A percentile compares a stretch with the other conserved stretches of the same genome.
Conservation (phyloP, 1,140 invertebrate genomes). For the Scaptomyza hsui region DNA sequence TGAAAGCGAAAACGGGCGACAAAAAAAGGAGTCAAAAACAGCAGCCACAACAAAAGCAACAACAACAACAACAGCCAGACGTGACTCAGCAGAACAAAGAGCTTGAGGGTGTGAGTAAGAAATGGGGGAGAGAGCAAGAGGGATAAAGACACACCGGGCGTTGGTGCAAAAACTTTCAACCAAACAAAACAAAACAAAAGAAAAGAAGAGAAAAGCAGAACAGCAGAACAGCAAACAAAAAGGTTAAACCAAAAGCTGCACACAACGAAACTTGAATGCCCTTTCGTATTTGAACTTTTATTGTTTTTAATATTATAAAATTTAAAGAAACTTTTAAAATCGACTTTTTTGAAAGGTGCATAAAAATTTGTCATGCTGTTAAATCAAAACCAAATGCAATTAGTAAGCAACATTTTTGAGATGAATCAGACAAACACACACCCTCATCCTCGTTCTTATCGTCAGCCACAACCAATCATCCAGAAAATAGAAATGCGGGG, state of each 20-base stretch:
- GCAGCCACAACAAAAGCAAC: conserved; percentile 34
- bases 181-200: conserved; percentile 15
- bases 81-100: conserved; percentile 53
- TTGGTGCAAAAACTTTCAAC: conserved; percentile 22
- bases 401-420: conserved; percentile 4
- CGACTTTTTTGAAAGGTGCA: neutral
- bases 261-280: conserved; percentile 6
- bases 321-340: no score
- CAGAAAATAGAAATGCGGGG: conserved; percentile 8
- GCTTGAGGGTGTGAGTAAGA: conserved; percentile 6
- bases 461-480: conserved; percentile 1
- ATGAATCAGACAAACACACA: conserved; percentile 5
- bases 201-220: conserved; percentile 2
- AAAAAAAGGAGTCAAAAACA: conserved; percentile 62
- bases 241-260: neutral
- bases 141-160: conserved; percentile 18
- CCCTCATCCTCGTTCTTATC: conserved; percentile 3
- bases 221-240: conserved; percentile 1
- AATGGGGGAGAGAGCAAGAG: neutral
- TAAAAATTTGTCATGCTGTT: neutral
- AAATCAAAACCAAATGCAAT: conserved; percentile 28
- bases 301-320: no score
- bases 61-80: conserved; percentile 33
- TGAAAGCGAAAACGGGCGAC: conserved; percentile 66
- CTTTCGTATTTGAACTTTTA: neutral